Base-by-base conservation (phyloP, 2,113 vertebrate species). In the Rana temporaria region DNA sequence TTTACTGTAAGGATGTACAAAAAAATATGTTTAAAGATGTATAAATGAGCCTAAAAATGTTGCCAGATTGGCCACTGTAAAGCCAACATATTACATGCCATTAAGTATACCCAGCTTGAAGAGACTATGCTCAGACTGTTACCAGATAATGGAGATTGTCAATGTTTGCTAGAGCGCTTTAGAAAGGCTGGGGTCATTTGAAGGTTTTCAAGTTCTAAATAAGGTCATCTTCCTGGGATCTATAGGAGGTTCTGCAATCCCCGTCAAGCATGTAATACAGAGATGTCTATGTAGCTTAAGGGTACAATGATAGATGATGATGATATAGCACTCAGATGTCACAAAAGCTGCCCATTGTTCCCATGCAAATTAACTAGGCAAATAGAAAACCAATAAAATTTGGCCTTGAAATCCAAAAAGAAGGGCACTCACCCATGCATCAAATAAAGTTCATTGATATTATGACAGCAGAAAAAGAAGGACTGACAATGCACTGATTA, bases 401-500 rank as follows among this genome's bases (percentile, higher is more conserved):
- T 56, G 48, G 2, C 52, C n/a, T 71, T 55, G 52, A 71, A 71
- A 56, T 71, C 16, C 26, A 15, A 55, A 71, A 55, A 11, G 68
- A 19, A 71, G 52, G 24, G 22, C 17, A 4, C 0, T 71, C 48
- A 71, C 48, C 69, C 52, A 56, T 71, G 55, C 52, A 55, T 24
- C 48, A 4, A 52, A 56, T 71, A 71, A 71, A 71, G 69, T 71
- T 71, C 69, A 71, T 71, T 71, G 48, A 56, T 71, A 70, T 70
- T 42, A 22, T 70, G 20, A 26, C 17, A 19, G 65, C 65, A 67
- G 65, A 67, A 34, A 67, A 34, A 38, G 65, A 19, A 34, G 42
- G 68, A 53, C 48, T 69, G 67, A 69, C 67, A 69, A 18, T 26
- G 15, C 15, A 17, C 20, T 42, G 53, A 53, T 70, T 70, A 70